These are phyloP conservation scores for Chauna torquata DNA, from an alignment of 2,113 vertebrate species.

Conservation along the genomic window DNA sequence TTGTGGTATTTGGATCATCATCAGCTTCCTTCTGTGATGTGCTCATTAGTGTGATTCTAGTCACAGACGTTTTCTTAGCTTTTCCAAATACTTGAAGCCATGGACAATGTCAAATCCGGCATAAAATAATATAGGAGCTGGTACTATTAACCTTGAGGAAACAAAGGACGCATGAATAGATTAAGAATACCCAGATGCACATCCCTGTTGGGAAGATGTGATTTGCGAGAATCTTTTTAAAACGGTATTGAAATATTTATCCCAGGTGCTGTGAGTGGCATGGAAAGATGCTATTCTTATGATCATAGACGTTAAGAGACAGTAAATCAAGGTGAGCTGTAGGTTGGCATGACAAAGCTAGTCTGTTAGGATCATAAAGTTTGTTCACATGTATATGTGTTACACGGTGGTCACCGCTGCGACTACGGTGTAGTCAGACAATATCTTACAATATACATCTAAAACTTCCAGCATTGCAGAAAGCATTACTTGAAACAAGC, in stretches of 20 bases:
- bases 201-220: neutral
- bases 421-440: fast-evolving
- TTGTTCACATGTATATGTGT: neutral
- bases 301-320: neutral
- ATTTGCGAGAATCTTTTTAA: neutral
- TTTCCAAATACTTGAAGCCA: neutral
- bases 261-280: neutral
- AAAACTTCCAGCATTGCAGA: neutral
- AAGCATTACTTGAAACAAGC: neutral
- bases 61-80: neutral
- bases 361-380: neutral
- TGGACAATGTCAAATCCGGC: neutral
- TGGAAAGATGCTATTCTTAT: neutral
- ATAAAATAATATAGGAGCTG: neutral
- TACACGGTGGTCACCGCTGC: neutral
- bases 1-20: neutral
- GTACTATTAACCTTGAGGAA: slow-evolving; percentile 14
- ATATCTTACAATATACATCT: neutral
- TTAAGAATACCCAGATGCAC: neutral
- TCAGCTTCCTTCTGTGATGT: neutral
- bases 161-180: neutral
- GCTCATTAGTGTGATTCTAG: neutral
- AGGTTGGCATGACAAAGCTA: neutral
- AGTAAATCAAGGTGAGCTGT: neutral
- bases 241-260: neutral